Percentiles rank a stretch among this genome's conserved stretches.
These are phyloP conservation scores for Peromyscus maniculatus DNA, from an alignment of 2,113 vertebrate genomes.

Conservation along the genomic window DNA sequence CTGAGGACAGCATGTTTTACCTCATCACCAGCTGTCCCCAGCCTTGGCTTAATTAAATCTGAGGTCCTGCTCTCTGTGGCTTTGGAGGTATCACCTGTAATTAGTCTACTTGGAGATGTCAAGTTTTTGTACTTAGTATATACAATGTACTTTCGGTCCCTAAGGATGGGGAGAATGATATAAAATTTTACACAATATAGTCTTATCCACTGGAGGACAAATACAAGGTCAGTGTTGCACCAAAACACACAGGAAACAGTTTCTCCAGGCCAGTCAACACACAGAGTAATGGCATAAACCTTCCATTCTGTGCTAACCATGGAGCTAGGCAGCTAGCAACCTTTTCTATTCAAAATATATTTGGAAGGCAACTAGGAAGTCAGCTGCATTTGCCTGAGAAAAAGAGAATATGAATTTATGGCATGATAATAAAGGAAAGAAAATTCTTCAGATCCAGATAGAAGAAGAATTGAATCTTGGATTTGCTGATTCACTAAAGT, in stretches of 20 bases:
- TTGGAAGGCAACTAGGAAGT: constrained; percentile 4
- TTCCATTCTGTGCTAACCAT: neutral
- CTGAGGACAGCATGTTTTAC: neutral
- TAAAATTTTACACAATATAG: neutral
- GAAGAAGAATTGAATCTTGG: neutral
- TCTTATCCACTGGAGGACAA: neutral
- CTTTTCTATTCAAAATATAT: neutral
- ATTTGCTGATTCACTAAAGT: neutral
- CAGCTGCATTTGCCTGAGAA: neutral
- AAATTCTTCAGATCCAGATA: neutral
- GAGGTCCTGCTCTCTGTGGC: neutral
- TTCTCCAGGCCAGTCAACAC: neutral
- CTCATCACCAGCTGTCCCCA: constrained; percentile 10
- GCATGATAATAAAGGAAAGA: neutral
- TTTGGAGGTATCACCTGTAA: constrained; percentile 10
- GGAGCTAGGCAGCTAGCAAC: neutral
- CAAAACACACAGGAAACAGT: neutral
- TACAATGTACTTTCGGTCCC: constrained; percentile 76
- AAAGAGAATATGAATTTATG: neutral
- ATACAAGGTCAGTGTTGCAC: neutral
- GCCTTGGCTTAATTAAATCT: constrained; percentile 72
- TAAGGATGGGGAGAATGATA: constrained; percentile 50
- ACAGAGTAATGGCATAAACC: neutral
- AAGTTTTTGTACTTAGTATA: constrained; percentile 66
- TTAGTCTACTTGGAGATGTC: constrained; percentile 44